Conservation (phyloP, 1,140 invertebrate genomes). For the Diuraphis noxia region DNA sequence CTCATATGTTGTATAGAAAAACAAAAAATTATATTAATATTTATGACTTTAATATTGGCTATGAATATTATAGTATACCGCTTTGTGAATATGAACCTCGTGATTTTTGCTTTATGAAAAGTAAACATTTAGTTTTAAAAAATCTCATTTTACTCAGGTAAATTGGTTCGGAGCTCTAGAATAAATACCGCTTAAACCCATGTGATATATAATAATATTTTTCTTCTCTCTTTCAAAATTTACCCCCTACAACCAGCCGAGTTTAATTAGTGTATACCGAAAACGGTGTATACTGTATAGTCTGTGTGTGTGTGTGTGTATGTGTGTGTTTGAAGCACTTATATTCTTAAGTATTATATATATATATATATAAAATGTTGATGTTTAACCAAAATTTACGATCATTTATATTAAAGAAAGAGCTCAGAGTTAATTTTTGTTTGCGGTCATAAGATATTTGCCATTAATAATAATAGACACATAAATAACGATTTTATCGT, state of each 20-base stretch:
- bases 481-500: constrained; percentile 51
- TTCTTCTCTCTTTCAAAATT: not conserved
- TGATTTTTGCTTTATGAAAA: not conserved
- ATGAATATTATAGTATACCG: not conserved
- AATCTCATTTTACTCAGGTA: constrained; percentile 7
- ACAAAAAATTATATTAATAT: constrained; percentile 9
- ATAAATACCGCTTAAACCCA: not conserved
- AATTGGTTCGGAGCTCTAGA: not conserved
- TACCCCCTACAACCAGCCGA: not conserved
- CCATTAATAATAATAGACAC: constrained; percentile 22
- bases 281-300: not conserved
- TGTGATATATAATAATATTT: not conserved
- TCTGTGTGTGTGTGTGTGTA: not conserved
- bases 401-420: constrained; percentile 46
- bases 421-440: constrained; percentile 43
- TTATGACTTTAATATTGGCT: constrained; percentile 15
- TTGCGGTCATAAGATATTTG: not conserved
- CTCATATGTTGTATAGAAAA: not conserved
- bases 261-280: constrained; percentile 33
- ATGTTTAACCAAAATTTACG: constrained; percentile 38
- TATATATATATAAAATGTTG: not conserved
- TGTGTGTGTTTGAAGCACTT: not conserved
- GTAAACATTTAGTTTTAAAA: constrained; percentile 7
- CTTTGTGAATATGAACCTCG: not conserved
- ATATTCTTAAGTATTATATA: not conserved